Evolutionary conservation across 2,113 vertebrate genomes (phyloP).

Genomic region (Dromiciops gliroides): DNA sequence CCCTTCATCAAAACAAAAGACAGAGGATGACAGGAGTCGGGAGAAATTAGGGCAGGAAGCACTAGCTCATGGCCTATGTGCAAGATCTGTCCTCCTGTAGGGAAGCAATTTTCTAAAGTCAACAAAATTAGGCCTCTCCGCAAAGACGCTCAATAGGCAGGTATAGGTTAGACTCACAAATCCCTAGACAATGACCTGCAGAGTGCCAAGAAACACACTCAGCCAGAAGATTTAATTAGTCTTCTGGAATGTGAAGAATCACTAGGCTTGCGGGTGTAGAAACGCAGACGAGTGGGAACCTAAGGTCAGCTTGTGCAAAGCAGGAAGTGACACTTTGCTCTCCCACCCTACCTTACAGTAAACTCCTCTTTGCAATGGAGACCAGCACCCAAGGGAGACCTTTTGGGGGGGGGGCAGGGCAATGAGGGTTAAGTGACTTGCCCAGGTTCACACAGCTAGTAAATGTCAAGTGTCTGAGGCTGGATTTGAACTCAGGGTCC

Average conservation of each 20-base stretch:
- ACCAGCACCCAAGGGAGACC: background rate
- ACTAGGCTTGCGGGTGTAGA: background rate
- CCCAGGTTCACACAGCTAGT: too few species aligned
- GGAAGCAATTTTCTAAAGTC: background rate
- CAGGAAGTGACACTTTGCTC: background rate
- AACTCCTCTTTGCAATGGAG: background rate
- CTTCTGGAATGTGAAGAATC: background rate
- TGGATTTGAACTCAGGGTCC: too few species aligned
- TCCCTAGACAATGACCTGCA: background rate
- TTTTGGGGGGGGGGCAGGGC: too few species aligned
- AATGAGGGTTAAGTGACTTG: too few species aligned
- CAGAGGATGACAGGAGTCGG: background rate
- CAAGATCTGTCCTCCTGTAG: background rate
- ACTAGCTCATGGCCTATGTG: background rate
- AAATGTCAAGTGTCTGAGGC: too few species aligned
- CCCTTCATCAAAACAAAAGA: background rate
- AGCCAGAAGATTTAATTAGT: slow-evolving; percentile 3
- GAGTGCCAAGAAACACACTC: background rate
- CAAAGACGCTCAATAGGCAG: slow-evolving; percentile 11
- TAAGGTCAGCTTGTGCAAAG: background rate
- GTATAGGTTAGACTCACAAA: rapidly evolving
- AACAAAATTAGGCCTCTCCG: background rate
- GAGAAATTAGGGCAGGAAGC: background rate
- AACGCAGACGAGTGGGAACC: background rate
- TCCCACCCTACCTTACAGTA: background rate